Evolutionary conservation across 2,888 invertebrate species (phyloP), one percentile per base, ranked within the genome.

Genomic region (Plebejus anna): DNA sequence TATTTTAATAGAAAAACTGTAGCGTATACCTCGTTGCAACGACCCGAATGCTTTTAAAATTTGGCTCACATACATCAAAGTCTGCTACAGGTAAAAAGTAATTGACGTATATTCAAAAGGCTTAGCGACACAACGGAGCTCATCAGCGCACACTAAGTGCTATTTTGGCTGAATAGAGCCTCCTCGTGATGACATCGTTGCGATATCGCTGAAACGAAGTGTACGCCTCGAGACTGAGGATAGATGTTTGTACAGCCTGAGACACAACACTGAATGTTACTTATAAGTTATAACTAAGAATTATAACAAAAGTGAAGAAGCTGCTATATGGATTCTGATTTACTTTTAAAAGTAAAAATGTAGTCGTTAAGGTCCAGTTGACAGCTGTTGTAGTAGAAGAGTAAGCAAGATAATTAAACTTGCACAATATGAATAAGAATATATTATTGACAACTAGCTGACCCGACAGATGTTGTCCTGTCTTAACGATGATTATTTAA

Each of bases 121-220:
- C 71, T 42, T 38, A 70, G 38, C 71, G 22, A 28, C 87, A 89
- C 86, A 87, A 88, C 89, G 89, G 88, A 91, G 89, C 90, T 92
- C 92, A 92, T 92, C 92, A 92, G 89, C 87, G 82, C 91, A 91
- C 90, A 90, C 91, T 91, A 91, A 90, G 90, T 90, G 91, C 90
- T 90, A 91, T 92, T 92, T 92, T 85, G 90, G 91, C 84, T 92
- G 92, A 92, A 92, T 91, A 87, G 91, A 84, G 85, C 86, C 85
- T 86, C 87, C 85, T 83, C 84, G 83, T 83, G 82, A 78, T 79
- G 85, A 91, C 90, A 92, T 91, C 91, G 83, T 86, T 88, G 87
- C 88, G 90, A 90, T 92, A 92, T 91, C 91, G 88, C 88, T 84
- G 87, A 92, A 92, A 92, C 89, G 88, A 92, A 92, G 92, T 91